Percentiles rank a stretch among this genome's conserved stretches.
These are phyloP conservation scores for Mizuhopecten yessoensis DNA, from an alignment of 1,140 invertebrate species.

Conservation along the genomic window DNA sequence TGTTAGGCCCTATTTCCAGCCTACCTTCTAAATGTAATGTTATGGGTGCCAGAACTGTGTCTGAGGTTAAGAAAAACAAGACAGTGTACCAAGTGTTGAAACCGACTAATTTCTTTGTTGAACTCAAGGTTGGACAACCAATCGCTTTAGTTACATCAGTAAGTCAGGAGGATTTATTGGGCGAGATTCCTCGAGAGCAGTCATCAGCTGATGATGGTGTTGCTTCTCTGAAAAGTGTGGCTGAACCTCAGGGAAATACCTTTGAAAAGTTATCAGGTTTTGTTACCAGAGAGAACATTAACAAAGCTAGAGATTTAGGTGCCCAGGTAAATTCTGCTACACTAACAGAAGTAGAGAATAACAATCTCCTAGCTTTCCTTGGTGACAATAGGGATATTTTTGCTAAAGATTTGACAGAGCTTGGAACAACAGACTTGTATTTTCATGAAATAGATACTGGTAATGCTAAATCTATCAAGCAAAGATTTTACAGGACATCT, in stretches of 20 bases:
- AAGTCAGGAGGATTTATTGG: not conserved
- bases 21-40: not conserved
- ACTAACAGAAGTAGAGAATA: conserved; percentile 41
- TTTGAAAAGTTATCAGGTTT: not conserved
- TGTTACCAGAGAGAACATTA: not conserved
- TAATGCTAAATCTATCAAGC: conserved; percentile 37
- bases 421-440: conserved; percentile 53
- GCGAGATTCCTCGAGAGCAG: not conserved
- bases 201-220: not conserved
- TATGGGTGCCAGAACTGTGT: not conserved
- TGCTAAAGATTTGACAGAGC: conserved; percentile 62
- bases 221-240: too few relatives aligned
- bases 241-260: not conserved
- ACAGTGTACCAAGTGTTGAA: not conserved
- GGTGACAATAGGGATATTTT: conserved; percentile 57
- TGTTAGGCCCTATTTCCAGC: not conserved
- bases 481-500: conserved; percentile 11
- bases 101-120: not conserved
- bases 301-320: not conserved
- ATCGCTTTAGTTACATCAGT: not conserved
- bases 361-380: conserved; percentile 22
- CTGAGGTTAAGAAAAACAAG: not conserved
- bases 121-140: not conserved
- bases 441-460: conserved; percentile 57
- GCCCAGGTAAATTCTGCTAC: not conserved